Conservation (phyloP, 2,797 vertebrate species). For the Margarornis squamiger region DNA sequence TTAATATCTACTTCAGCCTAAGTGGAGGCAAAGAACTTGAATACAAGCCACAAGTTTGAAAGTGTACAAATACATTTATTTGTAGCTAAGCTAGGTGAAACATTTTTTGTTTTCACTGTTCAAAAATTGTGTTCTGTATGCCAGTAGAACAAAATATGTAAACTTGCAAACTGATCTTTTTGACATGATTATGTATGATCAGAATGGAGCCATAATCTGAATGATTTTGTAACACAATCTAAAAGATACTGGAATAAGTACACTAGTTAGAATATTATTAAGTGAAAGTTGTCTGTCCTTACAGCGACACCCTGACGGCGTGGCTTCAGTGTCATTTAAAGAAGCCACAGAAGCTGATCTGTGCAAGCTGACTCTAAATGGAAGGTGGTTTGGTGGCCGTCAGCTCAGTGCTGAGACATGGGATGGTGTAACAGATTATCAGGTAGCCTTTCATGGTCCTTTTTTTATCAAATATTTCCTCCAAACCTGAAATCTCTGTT, state of each 20-base stretch:
- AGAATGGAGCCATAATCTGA: not conserved
- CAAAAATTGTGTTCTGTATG: not conserved
- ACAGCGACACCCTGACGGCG: conserved; percentile 92
- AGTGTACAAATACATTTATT: not conserved
- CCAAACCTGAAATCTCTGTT: not conserved
- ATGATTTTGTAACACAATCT: not conserved
- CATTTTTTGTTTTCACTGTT: not conserved
- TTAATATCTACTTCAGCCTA: not conserved
- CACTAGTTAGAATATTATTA: not conserved
- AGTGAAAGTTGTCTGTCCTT: not conserved
- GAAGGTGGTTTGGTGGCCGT: conserved; percentile 95
- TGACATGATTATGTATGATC: fast-evolving
- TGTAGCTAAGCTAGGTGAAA: not conserved
- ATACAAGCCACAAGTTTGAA: not conserved
- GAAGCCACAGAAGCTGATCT: conserved; percentile 86
- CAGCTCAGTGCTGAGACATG: conserved; percentile 87
- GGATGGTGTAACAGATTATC: conserved; percentile 93
- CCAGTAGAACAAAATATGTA: not conserved
- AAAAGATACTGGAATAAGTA: not conserved
- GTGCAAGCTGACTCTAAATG: conserved; percentile 85
- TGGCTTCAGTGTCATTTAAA: conserved; percentile 92
- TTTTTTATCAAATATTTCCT: not conserved
- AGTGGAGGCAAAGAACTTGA: not conserved
- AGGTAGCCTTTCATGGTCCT: conserved; percentile 76
- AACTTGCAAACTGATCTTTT: not conserved